Evolutionary conservation across 2,888 invertebrate species (phyloP).

Genomic region (Cephus runcator): DNA sequence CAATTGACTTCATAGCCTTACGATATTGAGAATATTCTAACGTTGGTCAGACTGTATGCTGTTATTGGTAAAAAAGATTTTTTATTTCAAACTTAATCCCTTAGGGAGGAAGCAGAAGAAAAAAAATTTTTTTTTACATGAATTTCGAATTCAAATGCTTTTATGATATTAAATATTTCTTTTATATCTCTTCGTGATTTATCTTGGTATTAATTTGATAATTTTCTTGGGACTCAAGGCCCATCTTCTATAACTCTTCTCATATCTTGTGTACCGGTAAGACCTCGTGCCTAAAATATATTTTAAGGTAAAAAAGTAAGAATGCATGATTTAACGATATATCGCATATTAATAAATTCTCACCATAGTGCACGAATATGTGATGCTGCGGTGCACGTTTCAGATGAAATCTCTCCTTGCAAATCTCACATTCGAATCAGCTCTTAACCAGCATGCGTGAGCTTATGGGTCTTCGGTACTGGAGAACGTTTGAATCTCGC

Average conservation of each 20-base stretch:
- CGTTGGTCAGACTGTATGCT: background rate
- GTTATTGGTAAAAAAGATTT: background rate
- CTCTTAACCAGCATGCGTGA: background rate
- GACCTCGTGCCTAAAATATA: background rate
- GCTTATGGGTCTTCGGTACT: background rate
- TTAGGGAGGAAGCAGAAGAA: background rate
- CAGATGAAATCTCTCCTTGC: constrained; percentile 3
- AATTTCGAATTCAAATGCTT: background rate
- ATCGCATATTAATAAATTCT: background rate
- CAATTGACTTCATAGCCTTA: background rate
- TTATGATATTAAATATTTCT: background rate
- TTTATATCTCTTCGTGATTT: background rate
- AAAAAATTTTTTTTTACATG: background rate
- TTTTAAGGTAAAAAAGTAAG: background rate
- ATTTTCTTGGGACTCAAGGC: background rate
- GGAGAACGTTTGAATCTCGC: background rate
- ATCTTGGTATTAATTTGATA: background rate
- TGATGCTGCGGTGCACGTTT: background rate
- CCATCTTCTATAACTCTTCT: background rate
- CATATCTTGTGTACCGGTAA: background rate
- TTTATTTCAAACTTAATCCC: background rate
- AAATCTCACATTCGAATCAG: constrained; percentile 6
- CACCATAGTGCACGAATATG: background rate
- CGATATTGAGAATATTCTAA: background rate
- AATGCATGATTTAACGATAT: background rate